Conservation (phyloP, 2,113 vertebrate species). For the Rhizomys pruinosus region DNA sequence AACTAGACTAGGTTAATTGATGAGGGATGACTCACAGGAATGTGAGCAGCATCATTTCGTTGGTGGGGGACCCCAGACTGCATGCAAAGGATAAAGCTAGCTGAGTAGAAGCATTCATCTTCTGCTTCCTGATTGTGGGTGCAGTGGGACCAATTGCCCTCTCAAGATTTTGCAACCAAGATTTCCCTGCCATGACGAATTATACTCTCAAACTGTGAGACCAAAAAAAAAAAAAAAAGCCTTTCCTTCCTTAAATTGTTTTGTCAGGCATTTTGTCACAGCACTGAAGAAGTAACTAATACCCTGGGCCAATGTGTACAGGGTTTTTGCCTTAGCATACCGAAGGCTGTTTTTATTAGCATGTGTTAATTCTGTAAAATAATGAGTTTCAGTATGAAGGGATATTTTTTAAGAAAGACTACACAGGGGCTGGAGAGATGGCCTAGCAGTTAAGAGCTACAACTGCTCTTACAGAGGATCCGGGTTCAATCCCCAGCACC, state of each 20-base stretch:
- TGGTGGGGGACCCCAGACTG: not conserved
- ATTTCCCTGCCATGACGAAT: not conserved
- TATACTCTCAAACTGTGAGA: not conserved
- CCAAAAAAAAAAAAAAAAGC: too few relatives aligned
- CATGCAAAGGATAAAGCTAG: not conserved
- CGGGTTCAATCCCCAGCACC: too few relatives aligned
- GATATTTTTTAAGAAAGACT: conserved; percentile 35
- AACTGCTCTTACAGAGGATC: too few relatives aligned
- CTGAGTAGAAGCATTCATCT: not conserved
- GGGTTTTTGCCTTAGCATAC: not conserved
- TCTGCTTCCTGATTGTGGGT: not conserved
- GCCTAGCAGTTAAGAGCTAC: too few relatives aligned
- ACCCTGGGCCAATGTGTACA: not conserved
- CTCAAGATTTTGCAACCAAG: not conserved
- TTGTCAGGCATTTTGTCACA: too few relatives aligned
- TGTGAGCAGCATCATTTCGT: not conserved
- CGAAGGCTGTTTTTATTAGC: not conserved
- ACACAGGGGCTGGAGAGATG: too few relatives aligned
- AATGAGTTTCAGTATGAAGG: not conserved
- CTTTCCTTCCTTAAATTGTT: not conserved
- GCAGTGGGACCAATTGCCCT: not conserved
- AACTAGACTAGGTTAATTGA: not conserved
- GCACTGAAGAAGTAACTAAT: too few relatives aligned
- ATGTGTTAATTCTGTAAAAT: not conserved
- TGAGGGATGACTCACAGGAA: not conserved